phyloP scores from a whole-genome alignment of 2,113 vertebrate species.

The Fulica atra region DNA sequence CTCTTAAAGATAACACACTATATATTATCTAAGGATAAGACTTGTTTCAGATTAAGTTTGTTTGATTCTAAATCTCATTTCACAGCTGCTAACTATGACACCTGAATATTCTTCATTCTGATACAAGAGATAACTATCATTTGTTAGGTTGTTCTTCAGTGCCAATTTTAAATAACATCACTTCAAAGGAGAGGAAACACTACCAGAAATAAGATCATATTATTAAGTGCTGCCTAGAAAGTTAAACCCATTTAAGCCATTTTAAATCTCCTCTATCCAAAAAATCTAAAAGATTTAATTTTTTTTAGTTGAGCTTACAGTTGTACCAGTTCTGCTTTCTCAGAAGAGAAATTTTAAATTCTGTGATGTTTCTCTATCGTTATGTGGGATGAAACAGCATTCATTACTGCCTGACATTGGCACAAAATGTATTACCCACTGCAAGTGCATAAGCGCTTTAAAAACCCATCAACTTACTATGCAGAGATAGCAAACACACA shows the following conservation, averaged over 20 bases:
- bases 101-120: neutral
- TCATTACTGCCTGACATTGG: neutral
- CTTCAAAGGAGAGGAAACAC: neutral
- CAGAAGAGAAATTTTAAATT: neutral
- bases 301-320: neutral
- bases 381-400: neutral
- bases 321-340: neutral
- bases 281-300: too few species aligned
- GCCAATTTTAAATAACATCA: neutral
- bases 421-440: neutral
- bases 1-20: neutral
- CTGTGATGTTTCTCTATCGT: neutral
- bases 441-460: neutral
- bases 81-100: neutral
- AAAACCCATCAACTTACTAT: neutral
- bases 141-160: neutral
- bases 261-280: too few species aligned
- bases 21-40: neutral
- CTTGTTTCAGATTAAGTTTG: neutral
- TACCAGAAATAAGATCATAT: neutral
- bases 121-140: neutral
- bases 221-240: neutral
- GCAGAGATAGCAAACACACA: neutral
- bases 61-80: neutral
- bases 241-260: too few species aligned